Evolutionary conservation across 2,888 invertebrate species (phyloP).

Genomic region (Notodonta dromedarius): DNA sequence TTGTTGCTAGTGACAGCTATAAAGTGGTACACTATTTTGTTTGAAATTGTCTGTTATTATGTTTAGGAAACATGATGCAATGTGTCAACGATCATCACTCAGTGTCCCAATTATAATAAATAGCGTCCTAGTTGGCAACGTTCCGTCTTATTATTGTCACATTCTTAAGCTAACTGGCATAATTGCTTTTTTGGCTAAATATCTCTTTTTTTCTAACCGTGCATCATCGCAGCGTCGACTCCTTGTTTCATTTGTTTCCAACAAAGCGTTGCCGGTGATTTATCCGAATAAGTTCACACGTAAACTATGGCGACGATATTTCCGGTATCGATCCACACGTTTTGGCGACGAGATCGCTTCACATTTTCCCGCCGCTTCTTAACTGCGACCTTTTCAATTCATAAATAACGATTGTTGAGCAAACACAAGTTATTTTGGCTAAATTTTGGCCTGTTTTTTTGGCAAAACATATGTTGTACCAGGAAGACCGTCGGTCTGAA

Average conservation of each 20-base stretch:
- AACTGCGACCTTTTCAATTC: conserved; percentile 23
- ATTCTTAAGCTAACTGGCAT: conserved; percentile 72
- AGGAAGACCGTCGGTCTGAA: conserved; percentile 77
- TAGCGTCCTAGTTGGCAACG: conserved; percentile 73
- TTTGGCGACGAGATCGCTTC: background rate
- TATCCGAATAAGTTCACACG: background rate
- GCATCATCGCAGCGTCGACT: background rate
- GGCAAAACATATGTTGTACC: conserved; percentile 61
- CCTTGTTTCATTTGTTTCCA: background rate
- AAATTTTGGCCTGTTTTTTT: conserved; percentile 71
- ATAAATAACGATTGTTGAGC: conserved; percentile 53
- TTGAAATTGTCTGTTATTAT: no score
- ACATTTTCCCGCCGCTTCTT: background rate
- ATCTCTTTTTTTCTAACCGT: background rate
- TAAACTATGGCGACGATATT: background rate
- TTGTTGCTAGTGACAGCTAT: background rate
- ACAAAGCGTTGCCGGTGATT: background rate
- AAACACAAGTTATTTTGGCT: conserved; percentile 61
- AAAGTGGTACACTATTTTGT: no score
- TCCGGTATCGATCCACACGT: background rate
- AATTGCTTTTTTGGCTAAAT: conserved; percentile 38
- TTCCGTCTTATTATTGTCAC: conserved; percentile 76
- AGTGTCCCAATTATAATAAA: conserved; percentile 10
- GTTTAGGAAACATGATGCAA: background rate
- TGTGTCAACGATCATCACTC: background rate